phyloP scores from a whole-genome alignment of 2,888 invertebrate species.

The Digitonthophagus gazella region DNA sequence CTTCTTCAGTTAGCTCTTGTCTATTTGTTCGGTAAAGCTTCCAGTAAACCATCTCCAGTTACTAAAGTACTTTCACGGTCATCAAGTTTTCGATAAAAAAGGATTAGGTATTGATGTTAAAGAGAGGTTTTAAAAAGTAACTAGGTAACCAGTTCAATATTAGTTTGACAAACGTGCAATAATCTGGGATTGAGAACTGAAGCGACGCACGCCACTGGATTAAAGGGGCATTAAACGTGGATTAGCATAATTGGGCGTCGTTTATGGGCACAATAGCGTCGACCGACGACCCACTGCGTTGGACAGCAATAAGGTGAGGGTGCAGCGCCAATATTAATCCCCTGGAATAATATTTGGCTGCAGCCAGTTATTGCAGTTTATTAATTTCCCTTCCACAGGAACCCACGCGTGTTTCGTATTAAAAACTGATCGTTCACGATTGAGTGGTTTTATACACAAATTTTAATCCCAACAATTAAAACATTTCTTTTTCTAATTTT shows the following conservation, averaged over 20 bases:
- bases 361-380: not conserved
- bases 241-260: conserved; percentile 41
- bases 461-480: not conserved
- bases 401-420: not conserved
- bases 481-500: too few species aligned
- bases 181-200: not conserved
- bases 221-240: conserved; percentile 35
- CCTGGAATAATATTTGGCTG: not conserved
- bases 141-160: too few species aligned
- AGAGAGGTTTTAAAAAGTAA: too few species aligned
- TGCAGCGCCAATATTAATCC: not conserved
- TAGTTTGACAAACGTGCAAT: not conserved
- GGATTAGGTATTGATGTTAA: not conserved
- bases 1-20: conserved; percentile 10
- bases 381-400: not conserved
- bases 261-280: conserved; percentile 20
- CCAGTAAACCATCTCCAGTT: not conserved
- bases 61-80: too few species aligned
- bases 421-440: not conserved
- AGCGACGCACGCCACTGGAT: conserved; percentile 6
- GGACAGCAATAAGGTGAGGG: not conserved
- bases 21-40: not conserved
- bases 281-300: not conserved
- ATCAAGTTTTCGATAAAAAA: not conserved
- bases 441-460: not conserved